A percentile compares a stretch with the other conserved stretches of the same genome.
Conservation (phyloP, 2,113 vertebrate species). For the Tachysurus fulvidraco region DNA sequence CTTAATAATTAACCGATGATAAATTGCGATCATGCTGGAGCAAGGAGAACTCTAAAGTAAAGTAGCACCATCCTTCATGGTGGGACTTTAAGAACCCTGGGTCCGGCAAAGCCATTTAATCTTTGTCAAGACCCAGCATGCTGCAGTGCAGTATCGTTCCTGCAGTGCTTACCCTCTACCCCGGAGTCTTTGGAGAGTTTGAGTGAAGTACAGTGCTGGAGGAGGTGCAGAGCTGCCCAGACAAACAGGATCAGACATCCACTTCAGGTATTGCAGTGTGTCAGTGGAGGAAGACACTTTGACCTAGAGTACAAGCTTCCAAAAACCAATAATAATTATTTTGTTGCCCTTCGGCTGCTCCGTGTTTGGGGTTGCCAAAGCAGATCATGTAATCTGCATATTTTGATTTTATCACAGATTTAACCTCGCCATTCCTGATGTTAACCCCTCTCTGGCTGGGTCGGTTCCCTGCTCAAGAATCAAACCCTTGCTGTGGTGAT, state of each 20-base stretch:
- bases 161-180: conserved; percentile 23
- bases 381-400: no score
- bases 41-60: conserved; percentile 6
- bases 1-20: conserved; percentile 21
- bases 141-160: conserved; percentile 6
- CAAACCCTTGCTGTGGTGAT: no score
- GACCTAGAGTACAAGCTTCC: not conserved
- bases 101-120: conserved; percentile 30
- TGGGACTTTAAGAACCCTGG: not conserved
- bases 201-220: conserved; percentile 1
- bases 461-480: no score
- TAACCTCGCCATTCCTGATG: no score
- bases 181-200: conserved; percentile 28
- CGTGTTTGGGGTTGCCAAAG: no score
- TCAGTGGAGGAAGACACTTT: not conserved
- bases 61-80: conserved; percentile 8
- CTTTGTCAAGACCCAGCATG: not conserved
- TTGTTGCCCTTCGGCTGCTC: no score
- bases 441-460: no score
- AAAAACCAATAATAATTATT: not conserved
- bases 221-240: conserved; percentile 2
- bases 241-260: conserved; percentile 30
- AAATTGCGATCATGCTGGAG: not conserved
- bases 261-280: not conserved
- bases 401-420: no score